Percentiles rank a stretch among this genome's conserved stretches.
Evolutionary conservation across 2,113 vertebrate genomes (phyloP).

Genomic region (Cottus gobio): DNA sequence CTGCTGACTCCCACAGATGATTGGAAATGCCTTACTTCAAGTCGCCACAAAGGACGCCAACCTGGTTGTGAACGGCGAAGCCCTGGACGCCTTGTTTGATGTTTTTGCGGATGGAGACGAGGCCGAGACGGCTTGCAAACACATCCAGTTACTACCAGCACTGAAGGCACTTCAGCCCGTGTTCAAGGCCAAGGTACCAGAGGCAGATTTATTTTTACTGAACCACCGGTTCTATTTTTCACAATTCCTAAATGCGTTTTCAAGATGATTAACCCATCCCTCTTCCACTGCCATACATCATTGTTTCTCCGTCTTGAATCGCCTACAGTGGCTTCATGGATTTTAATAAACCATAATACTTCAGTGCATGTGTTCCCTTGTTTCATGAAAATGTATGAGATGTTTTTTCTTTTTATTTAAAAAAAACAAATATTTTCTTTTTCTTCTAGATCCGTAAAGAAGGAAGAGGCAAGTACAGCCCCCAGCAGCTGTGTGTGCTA

Average conservation of each 20-base stretch:
- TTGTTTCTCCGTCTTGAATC: neutral
- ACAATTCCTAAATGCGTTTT: neutral
- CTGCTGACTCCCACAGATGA: conserved; percentile 85
- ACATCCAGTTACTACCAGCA: conserved; percentile 87
- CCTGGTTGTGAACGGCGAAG: conserved; percentile 93
- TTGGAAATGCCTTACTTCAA: conserved; percentile 91
- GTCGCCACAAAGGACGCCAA: conserved; percentile 88
- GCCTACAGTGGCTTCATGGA: too few relatives aligned
- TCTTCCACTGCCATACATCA: neutral
- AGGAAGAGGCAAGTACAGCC: conserved; percentile 87
- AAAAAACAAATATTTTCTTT: neutral
- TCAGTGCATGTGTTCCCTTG: neutral
- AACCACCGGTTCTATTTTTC: neutral
- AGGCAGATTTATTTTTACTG: neutral
- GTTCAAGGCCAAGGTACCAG: conserved; percentile 91
- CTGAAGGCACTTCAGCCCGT: conserved; percentile 92
- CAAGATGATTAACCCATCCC: neutral
- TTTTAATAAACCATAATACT: neutral
- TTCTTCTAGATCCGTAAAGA: conserved; percentile 91
- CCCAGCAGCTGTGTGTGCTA: conserved; percentile 93
- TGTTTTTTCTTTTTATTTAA: neutral
- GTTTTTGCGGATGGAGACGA: conserved; percentile 95
- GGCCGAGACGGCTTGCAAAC: conserved; percentile 88
- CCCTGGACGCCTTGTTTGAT: conserved; percentile 94
- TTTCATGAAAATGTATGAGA: neutral